A percentile compares a stretch with the other conserved stretches of the same genome.
phyloP scores from a whole-genome alignment of 2,113 vertebrate genomes.

The Mesitornis unicolor region DNA sequence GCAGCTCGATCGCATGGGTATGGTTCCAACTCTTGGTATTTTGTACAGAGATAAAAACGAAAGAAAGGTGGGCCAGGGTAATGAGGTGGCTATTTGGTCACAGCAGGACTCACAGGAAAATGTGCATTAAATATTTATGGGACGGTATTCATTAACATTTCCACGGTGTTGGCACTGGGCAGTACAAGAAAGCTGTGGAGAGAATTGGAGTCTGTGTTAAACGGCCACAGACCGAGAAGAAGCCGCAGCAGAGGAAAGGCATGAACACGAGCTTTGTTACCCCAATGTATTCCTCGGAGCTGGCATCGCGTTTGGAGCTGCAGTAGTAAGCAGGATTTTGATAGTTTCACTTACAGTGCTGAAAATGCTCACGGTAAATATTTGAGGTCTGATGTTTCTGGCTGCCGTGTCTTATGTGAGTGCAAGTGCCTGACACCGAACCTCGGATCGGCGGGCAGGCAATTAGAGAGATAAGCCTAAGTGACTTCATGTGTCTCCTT shows the following conservation, averaged over 20 bases:
- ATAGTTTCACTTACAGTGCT: not conserved
- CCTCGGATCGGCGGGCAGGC: not conserved
- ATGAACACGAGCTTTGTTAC: not conserved
- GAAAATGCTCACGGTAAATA: not conserved
- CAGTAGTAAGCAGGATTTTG: not conserved
- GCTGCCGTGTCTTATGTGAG: not conserved
- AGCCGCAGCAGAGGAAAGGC: not conserved
- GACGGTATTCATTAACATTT: constrained; percentile 46
- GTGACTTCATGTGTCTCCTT: constrained; percentile 13
- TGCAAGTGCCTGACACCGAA: not conserved
- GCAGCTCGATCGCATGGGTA: not conserved
- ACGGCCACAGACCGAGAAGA: not conserved
- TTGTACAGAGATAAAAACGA: not conserved
- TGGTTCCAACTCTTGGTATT: not conserved
- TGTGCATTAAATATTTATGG: constrained; percentile 66
- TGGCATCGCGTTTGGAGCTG: not conserved
- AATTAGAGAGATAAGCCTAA: constrained; percentile 29
- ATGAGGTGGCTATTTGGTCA: constrained; percentile 56
- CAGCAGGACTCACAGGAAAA: constrained; percentile 29
- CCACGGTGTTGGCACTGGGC: constrained; percentile 10
- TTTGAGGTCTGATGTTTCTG: not conserved
- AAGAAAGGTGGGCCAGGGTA: constrained; percentile 38
- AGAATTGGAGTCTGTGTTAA: constrained; percentile 1
- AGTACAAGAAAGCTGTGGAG: not conserved
- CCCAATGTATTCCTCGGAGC: accelerated